These are phyloP conservation scores for Xiphorhynchus erythropygius DNA, from an alignment of 2,797 vertebrate species.

Conservation along the genomic window DNA sequence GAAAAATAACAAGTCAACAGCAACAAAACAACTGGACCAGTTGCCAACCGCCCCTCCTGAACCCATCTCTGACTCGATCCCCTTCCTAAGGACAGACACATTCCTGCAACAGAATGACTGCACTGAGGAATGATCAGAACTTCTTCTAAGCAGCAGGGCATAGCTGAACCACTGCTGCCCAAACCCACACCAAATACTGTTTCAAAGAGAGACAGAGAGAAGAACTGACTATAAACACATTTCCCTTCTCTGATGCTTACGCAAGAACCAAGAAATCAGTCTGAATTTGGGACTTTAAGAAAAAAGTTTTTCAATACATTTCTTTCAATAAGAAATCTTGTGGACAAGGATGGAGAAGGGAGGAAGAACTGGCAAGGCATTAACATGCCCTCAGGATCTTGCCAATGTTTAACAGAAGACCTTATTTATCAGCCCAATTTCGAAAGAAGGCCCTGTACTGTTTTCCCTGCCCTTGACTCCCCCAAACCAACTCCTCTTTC, in stretches of 20 bases:
- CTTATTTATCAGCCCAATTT: not conserved
- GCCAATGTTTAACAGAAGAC: not conserved
- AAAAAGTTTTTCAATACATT: not conserved
- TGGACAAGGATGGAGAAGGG: not conserved
- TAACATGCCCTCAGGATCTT: not conserved
- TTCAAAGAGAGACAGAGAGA: not conserved
- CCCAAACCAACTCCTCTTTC: not conserved
- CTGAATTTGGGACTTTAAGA: not conserved
- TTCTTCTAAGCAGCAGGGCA: not conserved
- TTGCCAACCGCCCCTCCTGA: not conserved
- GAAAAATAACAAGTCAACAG: not conserved
- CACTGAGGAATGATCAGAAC: not conserved
- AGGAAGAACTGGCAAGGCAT: not conserved
- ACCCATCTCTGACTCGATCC: not conserved
- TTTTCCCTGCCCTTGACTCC: not conserved
- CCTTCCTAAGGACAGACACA: not conserved
- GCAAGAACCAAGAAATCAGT: not conserved
- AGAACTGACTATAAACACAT: not conserved
- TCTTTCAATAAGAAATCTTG: not conserved
- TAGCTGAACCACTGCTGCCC: not conserved
- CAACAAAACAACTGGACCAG: not conserved
- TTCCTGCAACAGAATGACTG: not conserved
- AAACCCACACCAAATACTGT: not conserved
- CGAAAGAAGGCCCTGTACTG: not conserved
- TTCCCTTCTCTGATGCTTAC: not conserved